These are phyloP conservation scores for Tenualosa thibaudeaui DNA, from an alignment of 2,797 vertebrate genomes.

Conservation along the genomic window DNA sequence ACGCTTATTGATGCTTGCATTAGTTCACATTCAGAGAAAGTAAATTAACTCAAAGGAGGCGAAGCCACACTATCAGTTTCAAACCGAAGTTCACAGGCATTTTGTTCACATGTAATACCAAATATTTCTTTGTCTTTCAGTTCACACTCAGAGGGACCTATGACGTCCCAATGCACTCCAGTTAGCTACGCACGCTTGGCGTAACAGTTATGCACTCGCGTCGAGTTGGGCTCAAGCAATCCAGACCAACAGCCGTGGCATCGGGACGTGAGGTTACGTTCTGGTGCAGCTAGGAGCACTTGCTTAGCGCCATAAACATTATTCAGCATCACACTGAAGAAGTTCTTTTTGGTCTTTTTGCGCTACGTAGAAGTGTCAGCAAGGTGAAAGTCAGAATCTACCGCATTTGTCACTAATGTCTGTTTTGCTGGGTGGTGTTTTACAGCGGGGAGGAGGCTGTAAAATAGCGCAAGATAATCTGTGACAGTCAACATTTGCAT, in stretches of 20 bases:
- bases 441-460: slow-evolving; percentile 21
- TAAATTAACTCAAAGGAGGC: too few species aligned
- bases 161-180: background rate
- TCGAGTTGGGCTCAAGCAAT: background rate
- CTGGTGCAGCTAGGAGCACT: background rate
- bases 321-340: background rate
- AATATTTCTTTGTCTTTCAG: background rate
- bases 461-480: slow-evolving; percentile 24
- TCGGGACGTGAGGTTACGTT: background rate
- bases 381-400: background rate
- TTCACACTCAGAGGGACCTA: background rate
- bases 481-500: slow-evolving; percentile 42
- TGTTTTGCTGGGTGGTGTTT: slow-evolving; percentile 19
- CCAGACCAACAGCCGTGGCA: background rate
- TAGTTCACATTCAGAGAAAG: too few species aligned
- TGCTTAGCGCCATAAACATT: background rate
- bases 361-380: background rate
- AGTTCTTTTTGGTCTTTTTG: background rate
- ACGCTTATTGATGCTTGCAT: background rate
- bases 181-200: slow-evolving; percentile 4
- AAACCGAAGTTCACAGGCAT: background rate
- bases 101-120: background rate
- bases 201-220: slow-evolving; percentile 6
- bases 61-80: background rate
- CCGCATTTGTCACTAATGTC: background rate